phyloP scores from a whole-genome alignment of 2,113 vertebrate species.

The Telmatochromis sp. region DNA sequence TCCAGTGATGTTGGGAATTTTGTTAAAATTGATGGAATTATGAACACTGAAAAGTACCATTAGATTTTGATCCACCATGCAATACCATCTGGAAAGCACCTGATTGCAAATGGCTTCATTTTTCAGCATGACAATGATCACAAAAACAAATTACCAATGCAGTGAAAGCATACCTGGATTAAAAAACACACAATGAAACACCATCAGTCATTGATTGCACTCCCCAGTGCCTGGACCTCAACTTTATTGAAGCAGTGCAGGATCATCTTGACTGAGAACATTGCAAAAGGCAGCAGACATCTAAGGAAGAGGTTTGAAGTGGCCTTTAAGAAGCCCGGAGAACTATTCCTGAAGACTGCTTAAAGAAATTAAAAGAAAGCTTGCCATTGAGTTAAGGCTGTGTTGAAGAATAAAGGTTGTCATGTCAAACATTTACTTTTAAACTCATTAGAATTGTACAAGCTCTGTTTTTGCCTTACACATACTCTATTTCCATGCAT shows the following conservation, averaged over 20 bases:
- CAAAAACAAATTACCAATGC: neutral
- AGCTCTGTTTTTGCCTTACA: neutral
- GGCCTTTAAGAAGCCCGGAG: neutral
- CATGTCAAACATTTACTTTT: neutral
- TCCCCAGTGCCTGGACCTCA: neutral
- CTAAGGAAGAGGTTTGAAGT: neutral
- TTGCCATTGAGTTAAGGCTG: neutral
- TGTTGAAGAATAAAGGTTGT: neutral
- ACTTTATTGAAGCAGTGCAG: neutral
- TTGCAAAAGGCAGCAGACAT: neutral
- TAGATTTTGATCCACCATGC: neutral
- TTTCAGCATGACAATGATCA: neutral
- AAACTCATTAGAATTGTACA: neutral
- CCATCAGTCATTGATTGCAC: neutral
- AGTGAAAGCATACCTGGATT: neutral
- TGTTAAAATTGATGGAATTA: neutral
- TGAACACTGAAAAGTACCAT: neutral
- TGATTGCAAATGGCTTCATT: neutral
- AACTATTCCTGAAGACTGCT: neutral
- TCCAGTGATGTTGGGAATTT: neutral
- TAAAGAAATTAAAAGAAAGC: neutral
- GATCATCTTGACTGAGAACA: neutral
- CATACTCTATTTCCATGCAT: neutral
- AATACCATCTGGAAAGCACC: neutral
- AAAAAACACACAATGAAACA: neutral